phyloP scores from a whole-genome alignment of 2,113 vertebrate species.

The Prionailurus viverrinus region DNA sequence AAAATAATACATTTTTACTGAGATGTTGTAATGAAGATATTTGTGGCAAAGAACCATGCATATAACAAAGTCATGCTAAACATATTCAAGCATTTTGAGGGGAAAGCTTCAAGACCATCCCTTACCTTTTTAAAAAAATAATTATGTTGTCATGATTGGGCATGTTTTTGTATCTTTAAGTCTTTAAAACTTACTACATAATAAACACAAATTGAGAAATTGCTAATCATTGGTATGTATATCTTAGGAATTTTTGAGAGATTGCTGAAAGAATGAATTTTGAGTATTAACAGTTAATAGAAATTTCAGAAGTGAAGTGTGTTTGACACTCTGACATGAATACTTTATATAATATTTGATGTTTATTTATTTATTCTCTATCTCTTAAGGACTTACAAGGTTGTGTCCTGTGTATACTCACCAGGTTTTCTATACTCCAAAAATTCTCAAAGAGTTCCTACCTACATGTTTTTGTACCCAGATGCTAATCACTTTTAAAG shows the following conservation, averaged over 20 bases:
- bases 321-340: conserved; percentile 10
- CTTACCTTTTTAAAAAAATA: conserved; percentile 63
- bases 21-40: conserved; percentile 53
- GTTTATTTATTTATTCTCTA: conserved; percentile 45
- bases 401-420: background rate
- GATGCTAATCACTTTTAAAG: conserved; percentile 52
- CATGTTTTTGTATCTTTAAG: conserved; percentile 47
- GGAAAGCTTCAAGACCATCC: conserved; percentile 69
- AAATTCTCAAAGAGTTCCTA: conserved; percentile 42
- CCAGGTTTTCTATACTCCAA: conserved; percentile 47
- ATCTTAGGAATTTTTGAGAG: conserved; percentile 29
- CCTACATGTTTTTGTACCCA: background rate
- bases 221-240: background rate
- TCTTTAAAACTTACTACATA: conserved; percentile 4
- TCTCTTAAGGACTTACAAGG: background rate
- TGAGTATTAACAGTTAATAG: conserved; percentile 50
- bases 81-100: background rate
- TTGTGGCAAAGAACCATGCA: conserved; percentile 46
- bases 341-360: conserved; percentile 32
- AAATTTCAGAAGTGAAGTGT: background rate
- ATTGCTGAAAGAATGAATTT: conserved; percentile 48
- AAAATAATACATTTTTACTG: conserved; percentile 66
- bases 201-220: conserved; percentile 49
- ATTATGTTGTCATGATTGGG: conserved; percentile 32
- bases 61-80: conserved; percentile 58